phyloP scores from a whole-genome alignment of 2,888 invertebrate genomes.

The Diploptera punctata region DNA sequence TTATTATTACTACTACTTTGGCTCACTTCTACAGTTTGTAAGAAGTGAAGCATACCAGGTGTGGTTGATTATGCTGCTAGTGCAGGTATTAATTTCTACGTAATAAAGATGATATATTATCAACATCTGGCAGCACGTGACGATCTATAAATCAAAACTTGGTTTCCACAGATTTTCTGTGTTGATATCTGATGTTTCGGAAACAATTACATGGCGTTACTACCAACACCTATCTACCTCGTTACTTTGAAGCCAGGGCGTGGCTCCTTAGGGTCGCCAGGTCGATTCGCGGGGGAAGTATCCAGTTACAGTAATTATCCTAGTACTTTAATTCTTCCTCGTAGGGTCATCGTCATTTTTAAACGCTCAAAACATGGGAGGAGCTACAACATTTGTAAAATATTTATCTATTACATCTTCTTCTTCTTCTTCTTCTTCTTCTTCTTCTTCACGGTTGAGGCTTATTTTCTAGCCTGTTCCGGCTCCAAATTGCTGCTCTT shows the following conservation, averaged over 20 bases:
- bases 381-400: not conserved
- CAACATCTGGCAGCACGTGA: not conserved
- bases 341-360: too few relatives aligned
- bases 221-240: not conserved
- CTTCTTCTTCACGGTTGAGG: not conserved
- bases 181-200: not conserved
- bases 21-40: too few relatives aligned
- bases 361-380: too few relatives aligned
- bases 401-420: not conserved
- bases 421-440: not conserved
- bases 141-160: not conserved
- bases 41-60: not conserved
- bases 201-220: not conserved
- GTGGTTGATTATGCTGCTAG: not conserved
- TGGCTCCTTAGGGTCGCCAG: not conserved
- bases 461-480: too few relatives aligned
- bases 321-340: too few relatives aligned
- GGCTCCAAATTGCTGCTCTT: too few relatives aligned
- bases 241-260: not conserved
- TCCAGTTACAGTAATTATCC: not conserved
- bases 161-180: not conserved
- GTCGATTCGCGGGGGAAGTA: not conserved
- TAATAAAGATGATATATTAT: not conserved
- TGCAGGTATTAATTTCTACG: not conserved
- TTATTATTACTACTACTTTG: too few relatives aligned